Base-by-base conservation (phyloP, 2,113 vertebrate genomes). In the Myrmophylax atrothorax region DNA sequence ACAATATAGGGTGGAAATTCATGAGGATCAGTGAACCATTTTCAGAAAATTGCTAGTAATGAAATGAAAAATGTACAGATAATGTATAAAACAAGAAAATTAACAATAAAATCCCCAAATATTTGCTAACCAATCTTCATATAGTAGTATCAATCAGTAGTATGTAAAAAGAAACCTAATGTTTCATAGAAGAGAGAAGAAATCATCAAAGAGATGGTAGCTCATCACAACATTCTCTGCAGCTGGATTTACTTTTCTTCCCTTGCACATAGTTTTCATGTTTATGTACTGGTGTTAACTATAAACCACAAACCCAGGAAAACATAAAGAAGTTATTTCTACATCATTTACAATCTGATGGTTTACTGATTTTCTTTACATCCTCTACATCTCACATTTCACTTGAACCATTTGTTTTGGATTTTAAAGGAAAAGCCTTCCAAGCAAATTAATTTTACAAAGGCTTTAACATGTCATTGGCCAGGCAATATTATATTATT, bases 271-370 rank as follows among this genome's bases (percentile, higher is more conserved):
- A 95, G 44, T 44, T 68, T 37, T 89, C 91, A 59, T 4, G 0
- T 81, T 96, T 89, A 81, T 75, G 26, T 78, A 72, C 35, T 83
- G 38, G 58, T 83, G 47, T 28, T 81, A 80, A 90, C 55, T 82
- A 90, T 93, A 95, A 97, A 92, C 56, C 72, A 93, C 66, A 91
- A 68, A 92, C 83, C 0, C 31, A 72, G 76, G 69, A 87, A 91
- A 94, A 94, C 55, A 83, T 94, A 82, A 94, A 92, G 31, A 91
- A 93, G 63, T 89, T 94, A 89, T 91, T 94, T 96, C 76, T 50
- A 77, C 70, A 85, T 87, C 64, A 90, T 92, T 93, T 93, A 90
- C 44, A 72, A 40, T 90, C 90, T 90, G 29, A 50, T 82, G 66
- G 67, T 78, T 94, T 94, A 95, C 94, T 97, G 93, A 95, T 96